Evolutionary conservation across 2,797 vertebrate species (phyloP), one percentile per base, ranked within the genome.

Genomic region (Enteromius argenteus): DNA sequence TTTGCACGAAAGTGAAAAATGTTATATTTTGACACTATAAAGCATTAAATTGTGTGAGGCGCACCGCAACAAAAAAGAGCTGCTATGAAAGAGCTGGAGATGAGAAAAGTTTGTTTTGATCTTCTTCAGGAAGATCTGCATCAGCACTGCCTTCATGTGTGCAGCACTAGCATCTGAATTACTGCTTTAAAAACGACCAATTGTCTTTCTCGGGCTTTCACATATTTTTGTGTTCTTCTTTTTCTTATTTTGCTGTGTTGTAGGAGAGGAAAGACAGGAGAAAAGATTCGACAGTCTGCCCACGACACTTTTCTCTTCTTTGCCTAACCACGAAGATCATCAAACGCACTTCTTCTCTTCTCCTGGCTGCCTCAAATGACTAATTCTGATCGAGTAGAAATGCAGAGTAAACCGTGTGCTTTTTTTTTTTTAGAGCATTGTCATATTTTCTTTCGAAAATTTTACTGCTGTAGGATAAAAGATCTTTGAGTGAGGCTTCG

Each of bases 301-400:
- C 89, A 87, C 91, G 27, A 62, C 78, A 86, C 81, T 91, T 84
- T 89, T 85, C 84, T 92, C 88, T 87, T 90, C 88, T 90, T 88
- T 69, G 62, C 88, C 90, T 92, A 88, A 86, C 89, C 85, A 87
- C 88, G 80, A 88, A 91, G 84, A 68, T 83, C 89, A 91, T 94
- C 93, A 93, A 93, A 94, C 90, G 87, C 82, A 84, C 89, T 79
- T 74, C 80, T 73, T 76, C 80, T 77, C 42, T 74, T 58, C 86
- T 85, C 77, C 82, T 78, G 81, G 72, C 76, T 87, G 82, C 85
- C 74, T 87, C 89, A 89, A 93, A 90, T 94, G 94, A 94, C 92
- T 94, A 93, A 94, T 94, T 93, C 85, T 87, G 88, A 90, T 90
- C 89, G 87, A 85, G 81, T 87, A 86, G 82, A 90, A 85, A 89